Percentiles rank a stretch among this genome's conserved stretches.
These are phyloP conservation scores for Pseudocheirus occidentalis DNA, from an alignment of 2,797 vertebrate genomes.

Conservation along the genomic window DNA sequence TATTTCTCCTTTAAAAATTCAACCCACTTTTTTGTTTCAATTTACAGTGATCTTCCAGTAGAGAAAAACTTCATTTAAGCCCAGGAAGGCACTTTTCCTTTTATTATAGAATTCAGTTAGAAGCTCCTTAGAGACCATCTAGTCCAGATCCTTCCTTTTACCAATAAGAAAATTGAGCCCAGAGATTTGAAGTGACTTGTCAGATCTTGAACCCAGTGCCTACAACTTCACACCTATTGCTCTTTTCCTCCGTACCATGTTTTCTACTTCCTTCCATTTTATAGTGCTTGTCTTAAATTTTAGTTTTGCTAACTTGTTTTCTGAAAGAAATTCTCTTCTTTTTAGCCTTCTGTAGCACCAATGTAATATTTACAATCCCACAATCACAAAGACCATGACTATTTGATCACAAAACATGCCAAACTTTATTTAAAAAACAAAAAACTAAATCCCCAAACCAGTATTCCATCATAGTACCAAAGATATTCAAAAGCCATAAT, in stretches of 20 bases:
- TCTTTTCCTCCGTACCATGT: not conserved
- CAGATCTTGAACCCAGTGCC: not conserved
- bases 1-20: slow-evolving; percentile 51
- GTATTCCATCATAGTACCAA: no score
- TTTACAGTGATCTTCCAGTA: slow-evolving; percentile 15
- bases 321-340: not conserved
- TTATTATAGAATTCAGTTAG: not conserved
- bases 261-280: not conserved
- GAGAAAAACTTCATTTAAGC: not conserved
- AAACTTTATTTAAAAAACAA: no score
- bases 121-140: no score
- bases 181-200: not conserved
- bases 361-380: no score
- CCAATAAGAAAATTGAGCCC: not conserved
- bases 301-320: slow-evolving; percentile 6
- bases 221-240: no score
- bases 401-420: no score
- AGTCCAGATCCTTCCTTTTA: not conserved
- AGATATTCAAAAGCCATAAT: no score
- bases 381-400: no score
- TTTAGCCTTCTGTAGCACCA: not conserved
- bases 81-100: not conserved
- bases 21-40: slow-evolving; percentile 47
- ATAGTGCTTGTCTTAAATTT: not conserved
- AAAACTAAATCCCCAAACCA: no score